phyloP scores from a whole-genome alignment of 1,140 invertebrate species.

The Calycopis cecrops region DNA sequence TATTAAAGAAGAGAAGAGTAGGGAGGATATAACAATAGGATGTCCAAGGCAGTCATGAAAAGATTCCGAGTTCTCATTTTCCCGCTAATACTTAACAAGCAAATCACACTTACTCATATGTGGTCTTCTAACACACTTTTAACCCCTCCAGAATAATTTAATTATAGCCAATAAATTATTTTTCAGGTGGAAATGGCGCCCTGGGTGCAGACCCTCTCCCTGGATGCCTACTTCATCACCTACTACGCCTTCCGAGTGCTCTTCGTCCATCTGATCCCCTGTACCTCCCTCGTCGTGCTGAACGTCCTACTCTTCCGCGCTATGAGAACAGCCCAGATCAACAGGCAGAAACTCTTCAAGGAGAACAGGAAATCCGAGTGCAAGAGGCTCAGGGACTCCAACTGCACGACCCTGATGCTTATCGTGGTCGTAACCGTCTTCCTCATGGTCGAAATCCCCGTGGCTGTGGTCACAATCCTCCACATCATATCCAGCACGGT shows the following conservation, averaged over 20 bases:
- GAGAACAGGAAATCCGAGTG: conserved; percentile 91
- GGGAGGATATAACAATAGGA: too few relatives aligned
- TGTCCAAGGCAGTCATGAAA: too few relatives aligned
- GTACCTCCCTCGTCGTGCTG: conserved; percentile 90
- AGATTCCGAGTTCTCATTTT: too few relatives aligned
- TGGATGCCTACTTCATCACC: conserved; percentile 85
- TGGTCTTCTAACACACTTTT: too few relatives aligned
- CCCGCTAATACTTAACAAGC: too few relatives aligned
- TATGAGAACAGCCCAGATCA: conserved; percentile 86
- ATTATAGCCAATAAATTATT: conserved; percentile 15
- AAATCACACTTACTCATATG: too few relatives aligned
- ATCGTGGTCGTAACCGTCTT: conserved; percentile 96
- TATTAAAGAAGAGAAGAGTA: too few relatives aligned
- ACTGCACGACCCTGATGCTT: conserved; percentile 95
- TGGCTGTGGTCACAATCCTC: conserved; percentile 90
- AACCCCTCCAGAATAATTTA: not conserved
- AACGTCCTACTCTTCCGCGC: conserved; percentile 92
- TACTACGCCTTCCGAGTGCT: conserved; percentile 92
- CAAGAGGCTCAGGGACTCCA: conserved; percentile 88
- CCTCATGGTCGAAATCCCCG: conserved; percentile 91
- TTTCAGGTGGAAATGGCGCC: conserved; percentile 72
- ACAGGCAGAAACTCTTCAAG: conserved; percentile 87
- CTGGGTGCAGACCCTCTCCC: conserved; percentile 81
- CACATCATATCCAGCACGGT: conserved; percentile 88
- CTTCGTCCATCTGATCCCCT: conserved; percentile 93